A percentile compares a stretch with the other conserved stretches of the same genome.
Evolutionary conservation across 92 coral and sea anemone species (phyloP).

Genomic region (Siderastrea siderea): DNA sequence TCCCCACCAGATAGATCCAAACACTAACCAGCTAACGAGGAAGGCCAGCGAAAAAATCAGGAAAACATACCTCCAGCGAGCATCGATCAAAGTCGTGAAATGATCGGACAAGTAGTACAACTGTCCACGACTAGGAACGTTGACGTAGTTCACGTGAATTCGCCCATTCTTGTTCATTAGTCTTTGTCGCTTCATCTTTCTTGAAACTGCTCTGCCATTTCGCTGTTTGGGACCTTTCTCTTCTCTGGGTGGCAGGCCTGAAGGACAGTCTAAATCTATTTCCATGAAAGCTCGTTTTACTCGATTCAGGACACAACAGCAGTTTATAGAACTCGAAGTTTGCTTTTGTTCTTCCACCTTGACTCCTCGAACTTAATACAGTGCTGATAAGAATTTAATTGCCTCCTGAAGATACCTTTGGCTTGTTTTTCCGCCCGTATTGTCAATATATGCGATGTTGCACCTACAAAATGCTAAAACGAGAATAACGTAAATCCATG

Average conservation of each 20-base stretch:
- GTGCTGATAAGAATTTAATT: constrained; percentile 7
- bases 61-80: constrained; percentile 94
- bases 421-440: not conserved
- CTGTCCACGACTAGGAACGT: constrained; percentile 84
- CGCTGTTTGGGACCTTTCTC: constrained; percentile 70
- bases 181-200: constrained; percentile 84
- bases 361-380: constrained; percentile 12
- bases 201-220: constrained; percentile 65
- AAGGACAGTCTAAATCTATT: constrained; percentile 64
- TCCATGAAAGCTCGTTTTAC: constrained; percentile 65
- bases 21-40: constrained; percentile 88
- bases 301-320: constrained; percentile 34
- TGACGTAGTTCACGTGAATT: constrained; percentile 69
- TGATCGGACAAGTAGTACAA: constrained; percentile 87
- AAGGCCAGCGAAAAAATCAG: constrained; percentile 81
- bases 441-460: not conserved
- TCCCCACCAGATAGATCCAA: constrained; percentile 96
- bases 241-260: constrained; percentile 57
- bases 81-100: constrained; percentile 96
- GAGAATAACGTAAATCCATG: not conserved
- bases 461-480: not conserved
- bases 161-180: constrained; percentile 86
- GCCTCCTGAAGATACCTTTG: constrained; percentile 3
- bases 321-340: constrained; percentile 33
- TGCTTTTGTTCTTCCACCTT: constrained; percentile 50